phyloP scores from a whole-genome alignment of 2,797 vertebrate genomes.

The Labeo calbasu region DNA sequence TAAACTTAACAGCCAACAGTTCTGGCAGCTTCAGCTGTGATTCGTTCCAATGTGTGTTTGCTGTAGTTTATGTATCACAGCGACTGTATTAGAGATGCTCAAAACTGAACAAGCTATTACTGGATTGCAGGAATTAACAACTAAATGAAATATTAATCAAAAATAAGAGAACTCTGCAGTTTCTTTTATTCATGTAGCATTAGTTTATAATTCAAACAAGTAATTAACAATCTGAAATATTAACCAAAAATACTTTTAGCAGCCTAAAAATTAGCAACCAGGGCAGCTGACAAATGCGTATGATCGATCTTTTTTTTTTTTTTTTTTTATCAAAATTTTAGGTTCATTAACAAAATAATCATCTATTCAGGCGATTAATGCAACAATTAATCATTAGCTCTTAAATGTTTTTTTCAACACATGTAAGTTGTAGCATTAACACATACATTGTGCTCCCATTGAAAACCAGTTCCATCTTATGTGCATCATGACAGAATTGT shows the following conservation, averaged over 20 bases:
- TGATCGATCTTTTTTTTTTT: neutral
- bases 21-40: neutral
- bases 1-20: neutral
- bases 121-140: neutral
- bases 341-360: too few species aligned
- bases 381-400: too few species aligned
- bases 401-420: too few species aligned
- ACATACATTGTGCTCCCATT: neutral
- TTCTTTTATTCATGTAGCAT: neutral
- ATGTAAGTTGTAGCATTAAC: too few species aligned
- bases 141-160: neutral
- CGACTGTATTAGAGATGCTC: neutral
- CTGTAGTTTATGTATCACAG: neutral
- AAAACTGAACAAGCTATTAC: neutral
- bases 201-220: neutral
- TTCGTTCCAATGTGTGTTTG: neutral
- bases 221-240: neutral
- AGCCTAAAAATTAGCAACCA: neutral
- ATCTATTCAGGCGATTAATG: too few species aligned
- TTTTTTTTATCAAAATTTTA: too few species aligned
- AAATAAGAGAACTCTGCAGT: neutral
- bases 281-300: neutral
- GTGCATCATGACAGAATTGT: neutral
- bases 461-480: neutral
- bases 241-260: too few species aligned